A percentile compares a stretch with the other conserved stretches of the same genome.
Conservation (phyloP, 2,113 vertebrate species). For the Lethenteron reissneri region DNA sequence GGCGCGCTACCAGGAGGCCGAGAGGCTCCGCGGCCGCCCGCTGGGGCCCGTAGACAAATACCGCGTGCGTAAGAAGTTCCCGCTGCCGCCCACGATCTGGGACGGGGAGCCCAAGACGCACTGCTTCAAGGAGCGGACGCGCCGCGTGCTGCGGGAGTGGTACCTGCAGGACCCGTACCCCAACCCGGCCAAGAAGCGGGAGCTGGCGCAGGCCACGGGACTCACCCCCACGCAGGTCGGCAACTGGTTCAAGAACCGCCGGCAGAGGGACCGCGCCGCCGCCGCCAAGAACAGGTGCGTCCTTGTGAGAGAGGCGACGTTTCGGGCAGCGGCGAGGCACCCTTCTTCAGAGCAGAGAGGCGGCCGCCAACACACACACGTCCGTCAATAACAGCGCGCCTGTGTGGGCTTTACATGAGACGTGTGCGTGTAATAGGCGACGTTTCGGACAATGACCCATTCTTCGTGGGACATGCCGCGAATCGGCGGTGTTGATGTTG, state of each 20-base stretch:
- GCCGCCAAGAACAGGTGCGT: slow-evolving; percentile 93
- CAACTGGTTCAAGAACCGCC: slow-evolving; percentile 99
- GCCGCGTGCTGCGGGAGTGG: slow-evolving; percentile 92
- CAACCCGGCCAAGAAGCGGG: slow-evolving; percentile 91
- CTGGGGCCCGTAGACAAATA: slow-evolving; percentile 98
- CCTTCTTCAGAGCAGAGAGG: neutral
- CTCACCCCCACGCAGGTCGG: slow-evolving; percentile 97
- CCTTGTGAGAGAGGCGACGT: neutral
- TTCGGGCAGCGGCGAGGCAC: neutral
- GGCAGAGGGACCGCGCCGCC: slow-evolving; percentile 93
- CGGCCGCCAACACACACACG: no score
- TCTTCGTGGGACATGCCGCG: no score
- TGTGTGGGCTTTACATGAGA: no score
- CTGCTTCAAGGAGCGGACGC: slow-evolving; percentile 96
- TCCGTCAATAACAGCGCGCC: no score
- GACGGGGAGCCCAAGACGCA: slow-evolving; percentile 98
- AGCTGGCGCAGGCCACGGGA: slow-evolving; percentile 94
- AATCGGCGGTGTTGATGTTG: no score
- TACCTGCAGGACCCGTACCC: slow-evolving; percentile 97
- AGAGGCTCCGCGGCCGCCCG: slow-evolving; percentile 86
- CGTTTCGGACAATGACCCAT: no score
- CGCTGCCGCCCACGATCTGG: slow-evolving; percentile 92
- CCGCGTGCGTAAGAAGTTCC: slow-evolving; percentile 97
- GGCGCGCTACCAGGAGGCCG: slow-evolving; percentile 95
- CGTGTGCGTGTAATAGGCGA: no score